Evolutionary conservation across 1,140 invertebrate genomes (phyloP), one percentile per base, ranked within the genome.

Genomic region (Thaumatotibia leucotreta): DNA sequence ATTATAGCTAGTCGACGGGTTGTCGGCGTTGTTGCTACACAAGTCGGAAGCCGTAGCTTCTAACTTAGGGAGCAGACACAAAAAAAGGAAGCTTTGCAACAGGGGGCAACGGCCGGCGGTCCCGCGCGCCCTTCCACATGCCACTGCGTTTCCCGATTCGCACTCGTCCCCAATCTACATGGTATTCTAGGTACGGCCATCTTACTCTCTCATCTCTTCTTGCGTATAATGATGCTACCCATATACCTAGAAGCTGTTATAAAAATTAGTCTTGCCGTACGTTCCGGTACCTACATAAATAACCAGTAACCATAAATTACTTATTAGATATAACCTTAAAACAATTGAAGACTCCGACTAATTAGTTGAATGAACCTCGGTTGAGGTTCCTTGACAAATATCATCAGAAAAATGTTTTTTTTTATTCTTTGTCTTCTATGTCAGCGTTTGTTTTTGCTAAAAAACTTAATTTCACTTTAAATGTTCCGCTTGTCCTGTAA

Each of bases 91-190:
- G 24, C 58, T 67, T 75, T 67, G 68, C 65, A 70, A 61, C 63
- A 61, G 75, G 73, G 80, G 80, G 73, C 82, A 84, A 77, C 70
- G 82, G 73, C 80, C 82, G 76, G 67, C 77, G 70, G 67, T 68
- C 72, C 73, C 77, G 79, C 71, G 70, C 72, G 67, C 72, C 33
- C 35, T 58, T 61, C 66, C 74, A 73, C 69, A 68, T 74, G 67
- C 73, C 62, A 69, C 61, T 35, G 20, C 10, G 27, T 58, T 58
- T 58, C 52, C 52, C 52, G 27, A 58, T 58, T 58, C 52, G 52
- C 52, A 58, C 52, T 58, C 23, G 52, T 29, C 52, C 52, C 27
- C 52, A 31, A 29, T 31, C 52, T 58, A 58, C 52, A 14, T 58
- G n/a, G 52, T 27, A 14, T 27, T 14, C 23, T 27, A 58, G 52